These are phyloP conservation scores for Portevinia maculata DNA, from an alignment of 2,888 invertebrate genomes.

Conservation along the genomic window DNA sequence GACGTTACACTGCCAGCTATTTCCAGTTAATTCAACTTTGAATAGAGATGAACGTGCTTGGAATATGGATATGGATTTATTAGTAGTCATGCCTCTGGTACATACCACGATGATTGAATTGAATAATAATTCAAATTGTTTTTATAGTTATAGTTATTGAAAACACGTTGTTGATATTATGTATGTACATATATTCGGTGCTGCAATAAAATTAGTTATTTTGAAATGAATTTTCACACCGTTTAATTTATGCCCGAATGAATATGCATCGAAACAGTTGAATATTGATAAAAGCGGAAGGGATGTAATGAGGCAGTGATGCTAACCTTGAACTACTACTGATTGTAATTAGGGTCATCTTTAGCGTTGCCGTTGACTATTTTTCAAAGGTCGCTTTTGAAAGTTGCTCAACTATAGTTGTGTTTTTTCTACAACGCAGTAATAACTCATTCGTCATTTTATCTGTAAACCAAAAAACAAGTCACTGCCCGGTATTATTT, in stretches of 20 bases:
- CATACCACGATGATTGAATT: constrained; percentile 13
- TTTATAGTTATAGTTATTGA: constrained; percentile 36
- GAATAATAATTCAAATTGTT: constrained; percentile 4
- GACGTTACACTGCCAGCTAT: constrained; percentile 38
- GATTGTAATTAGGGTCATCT: too few species aligned
- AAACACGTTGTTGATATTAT: too few species aligned
- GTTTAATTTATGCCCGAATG: constrained; percentile 5
- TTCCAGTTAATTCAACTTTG: constrained; percentile 40
- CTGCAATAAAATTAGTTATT: constrained; percentile 29
- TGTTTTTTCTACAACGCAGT: too few species aligned
- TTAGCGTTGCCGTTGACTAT: too few species aligned
- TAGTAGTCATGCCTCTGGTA: neutral
- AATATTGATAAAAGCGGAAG: too few species aligned
- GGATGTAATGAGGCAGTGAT: neutral
- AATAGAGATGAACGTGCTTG: constrained; percentile 47
- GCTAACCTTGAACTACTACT: neutral
- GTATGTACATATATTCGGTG: neutral
- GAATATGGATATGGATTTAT: constrained; percentile 32
- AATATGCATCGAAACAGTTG: too few species aligned
- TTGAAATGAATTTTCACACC: constrained; percentile 30
- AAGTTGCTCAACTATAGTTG: too few species aligned
- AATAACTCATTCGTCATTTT: too few species aligned
- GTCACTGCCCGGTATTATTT: too few species aligned
- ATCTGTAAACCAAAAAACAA: too few species aligned
- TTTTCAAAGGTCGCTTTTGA: too few species aligned